These are phyloP conservation scores for Synergus gifuensis DNA, from an alignment of 2,888 invertebrate species.

Conservation along the genomic window DNA sequence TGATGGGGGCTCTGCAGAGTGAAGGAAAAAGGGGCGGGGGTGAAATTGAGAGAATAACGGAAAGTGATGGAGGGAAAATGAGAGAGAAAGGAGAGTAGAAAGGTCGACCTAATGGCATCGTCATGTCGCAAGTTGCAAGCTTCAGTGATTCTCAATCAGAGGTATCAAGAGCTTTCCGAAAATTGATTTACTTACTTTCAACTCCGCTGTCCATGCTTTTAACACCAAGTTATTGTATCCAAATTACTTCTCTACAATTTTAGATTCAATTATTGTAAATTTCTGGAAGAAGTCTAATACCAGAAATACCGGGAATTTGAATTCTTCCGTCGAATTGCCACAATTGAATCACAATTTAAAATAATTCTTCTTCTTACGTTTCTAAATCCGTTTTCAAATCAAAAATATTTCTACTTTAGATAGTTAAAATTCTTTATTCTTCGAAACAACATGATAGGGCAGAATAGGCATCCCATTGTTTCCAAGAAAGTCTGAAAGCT, in stretches of 20 bases:
- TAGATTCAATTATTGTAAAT: background rate
- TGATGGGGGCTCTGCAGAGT: constrained; percentile 39
- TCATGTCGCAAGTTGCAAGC: constrained; percentile 72
- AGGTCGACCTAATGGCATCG: constrained; percentile 69
- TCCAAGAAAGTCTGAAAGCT: constrained; percentile 1
- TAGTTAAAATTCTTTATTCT: too few relatives aligned
- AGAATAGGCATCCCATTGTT: background rate
- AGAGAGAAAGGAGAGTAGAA: constrained; percentile 47
- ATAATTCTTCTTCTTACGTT: too few relatives aligned
- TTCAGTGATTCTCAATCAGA: constrained; percentile 71
- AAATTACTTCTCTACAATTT: background rate
- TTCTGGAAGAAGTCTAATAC: background rate
- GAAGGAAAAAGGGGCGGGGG: background rate
- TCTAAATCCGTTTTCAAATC: too few relatives aligned
- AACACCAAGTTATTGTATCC: background rate
- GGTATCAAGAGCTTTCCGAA: constrained; percentile 28
- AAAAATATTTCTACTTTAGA: too few relatives aligned
- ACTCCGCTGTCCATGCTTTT: constrained; percentile 6
- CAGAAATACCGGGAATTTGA: too few relatives aligned
- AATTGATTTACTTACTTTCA: constrained; percentile 25
- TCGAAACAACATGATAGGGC: background rate
- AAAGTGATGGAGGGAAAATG: constrained; percentile 47
- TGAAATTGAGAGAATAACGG: constrained; percentile 42
- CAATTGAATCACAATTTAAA: too few relatives aligned
- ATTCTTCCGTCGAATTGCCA: too few relatives aligned